phyloP scores from a whole-genome alignment of 2,888 invertebrate species.

The Idaea aversata region DNA sequence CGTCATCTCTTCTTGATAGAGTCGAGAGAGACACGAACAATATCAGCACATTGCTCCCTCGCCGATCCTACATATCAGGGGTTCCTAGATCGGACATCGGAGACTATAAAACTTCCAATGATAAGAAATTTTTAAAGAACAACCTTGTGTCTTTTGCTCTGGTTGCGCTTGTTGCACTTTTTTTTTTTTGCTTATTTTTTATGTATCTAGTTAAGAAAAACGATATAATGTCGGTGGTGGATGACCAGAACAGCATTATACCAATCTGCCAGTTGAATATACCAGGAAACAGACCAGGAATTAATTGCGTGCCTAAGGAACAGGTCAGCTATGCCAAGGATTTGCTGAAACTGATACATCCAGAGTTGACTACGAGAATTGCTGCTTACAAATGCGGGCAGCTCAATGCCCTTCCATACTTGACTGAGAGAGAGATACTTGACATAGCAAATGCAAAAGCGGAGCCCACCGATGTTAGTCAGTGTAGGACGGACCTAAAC shows the following conservation, averaged over 20 bases:
- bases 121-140: conserved; percentile 78
- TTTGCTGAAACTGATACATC: conserved; percentile 83
- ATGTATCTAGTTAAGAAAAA: conserved; percentile 84
- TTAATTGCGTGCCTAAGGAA: conserved; percentile 84
- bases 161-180: conserved; percentile 81
- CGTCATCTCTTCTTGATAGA: conserved; percentile 51
- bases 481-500: conserved; percentile 79
- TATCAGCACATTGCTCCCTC: conserved; percentile 57
- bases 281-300: conserved; percentile 75
- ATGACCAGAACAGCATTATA: conserved; percentile 78
- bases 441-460: conserved; percentile 70
- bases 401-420: conserved; percentile 72
- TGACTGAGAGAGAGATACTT: conserved; percentile 83
- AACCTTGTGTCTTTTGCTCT: conserved; percentile 84
- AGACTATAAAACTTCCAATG: conserved; percentile 66
- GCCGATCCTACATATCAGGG: conserved; percentile 64
- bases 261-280: conserved; percentile 79
- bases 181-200: conserved; percentile 84
- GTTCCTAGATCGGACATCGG: conserved; percentile 58
- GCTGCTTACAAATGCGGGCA: conserved; percentile 80
- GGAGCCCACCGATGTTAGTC: conserved; percentile 54
- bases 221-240: conserved; percentile 77
- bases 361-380: conserved; percentile 81
- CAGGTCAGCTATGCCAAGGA: conserved; percentile 82
- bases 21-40: conserved; percentile 68